Conservation (phyloP, 2,888 invertebrate genomes). For the Phaonia tiefii region DNA sequence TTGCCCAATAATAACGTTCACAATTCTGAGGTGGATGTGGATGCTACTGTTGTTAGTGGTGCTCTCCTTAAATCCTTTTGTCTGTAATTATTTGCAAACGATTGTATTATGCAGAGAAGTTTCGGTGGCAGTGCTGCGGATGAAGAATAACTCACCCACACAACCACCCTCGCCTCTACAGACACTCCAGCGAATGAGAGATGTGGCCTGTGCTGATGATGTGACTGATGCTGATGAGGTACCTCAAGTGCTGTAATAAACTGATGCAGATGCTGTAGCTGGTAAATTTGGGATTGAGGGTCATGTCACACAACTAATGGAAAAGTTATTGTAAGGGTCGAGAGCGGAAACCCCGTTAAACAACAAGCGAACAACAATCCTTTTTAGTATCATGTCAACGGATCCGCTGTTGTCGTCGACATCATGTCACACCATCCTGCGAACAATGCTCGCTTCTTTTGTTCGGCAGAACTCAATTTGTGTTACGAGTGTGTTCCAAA, state of each 20-base stretch:
- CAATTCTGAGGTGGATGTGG: too few species aligned
- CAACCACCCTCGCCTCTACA: background rate
- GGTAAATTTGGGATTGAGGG: background rate
- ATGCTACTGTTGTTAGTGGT: constrained; percentile 9
- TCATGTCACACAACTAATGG: background rate
- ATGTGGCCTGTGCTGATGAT: background rate
- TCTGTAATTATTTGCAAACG: constrained; percentile 59
- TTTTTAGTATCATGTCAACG: constrained; percentile 47
- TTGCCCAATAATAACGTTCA: too few species aligned
- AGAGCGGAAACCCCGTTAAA: constrained; percentile 10
- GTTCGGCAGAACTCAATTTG: constrained; percentile 47
- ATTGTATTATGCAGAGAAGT: constrained; percentile 54
- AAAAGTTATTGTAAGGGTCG: constrained; percentile 14
- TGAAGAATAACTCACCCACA: background rate
- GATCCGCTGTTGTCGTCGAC: constrained; percentile 25
- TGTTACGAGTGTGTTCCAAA: constrained; percentile 3
- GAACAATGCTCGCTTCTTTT: constrained; percentile 32
- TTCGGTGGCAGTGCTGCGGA: constrained; percentile 2
- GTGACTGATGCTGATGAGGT: constrained; percentile 29
- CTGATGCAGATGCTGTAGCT: background rate
- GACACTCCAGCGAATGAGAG: background rate
- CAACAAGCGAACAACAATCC: constrained; percentile 17
- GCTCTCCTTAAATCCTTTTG: constrained; percentile 35
- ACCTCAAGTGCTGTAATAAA: constrained; percentile 18
- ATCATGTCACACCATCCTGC: background rate